Evolutionary conservation across 2,797 vertebrate species (phyloP).

Genomic region (Fundulus diaphanus): DNA sequence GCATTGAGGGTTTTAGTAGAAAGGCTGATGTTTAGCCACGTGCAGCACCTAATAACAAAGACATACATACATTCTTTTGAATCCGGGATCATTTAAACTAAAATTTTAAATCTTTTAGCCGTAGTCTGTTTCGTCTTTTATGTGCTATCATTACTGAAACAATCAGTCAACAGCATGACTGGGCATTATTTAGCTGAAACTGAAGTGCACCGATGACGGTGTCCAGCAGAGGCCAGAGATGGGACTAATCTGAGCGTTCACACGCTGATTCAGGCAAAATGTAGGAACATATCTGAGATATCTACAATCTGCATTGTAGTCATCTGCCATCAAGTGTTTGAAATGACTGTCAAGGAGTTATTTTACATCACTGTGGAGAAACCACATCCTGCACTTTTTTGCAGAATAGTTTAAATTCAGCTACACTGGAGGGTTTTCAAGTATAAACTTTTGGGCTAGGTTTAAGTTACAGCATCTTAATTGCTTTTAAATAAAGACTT

Average conservation of each 20-base stretch:
- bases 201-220: background rate
- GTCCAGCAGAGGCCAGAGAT: conserved; percentile 6
- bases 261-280: background rate
- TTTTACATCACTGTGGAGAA: background rate
- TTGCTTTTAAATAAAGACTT: background rate
- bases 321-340: background rate
- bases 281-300: background rate
- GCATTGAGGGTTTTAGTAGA: background rate
- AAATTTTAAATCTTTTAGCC: too few relatives aligned
- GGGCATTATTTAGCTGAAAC: background rate
- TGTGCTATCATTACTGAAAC: background rate
- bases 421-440: background rate
- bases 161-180: conserved; percentile 4
- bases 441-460: background rate
- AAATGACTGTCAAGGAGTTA: background rate
- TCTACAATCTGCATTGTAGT: too few relatives aligned
- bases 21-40: background rate
- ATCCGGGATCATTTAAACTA: background rate
- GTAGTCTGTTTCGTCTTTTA: background rate
- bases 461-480: background rate
- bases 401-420: too few relatives aligned
- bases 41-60: background rate
- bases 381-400: background rate
- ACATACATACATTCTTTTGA: background rate
- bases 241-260: background rate